Conservation (phyloP, 2,113 vertebrate genomes). For the Hucho hucho region DNA sequence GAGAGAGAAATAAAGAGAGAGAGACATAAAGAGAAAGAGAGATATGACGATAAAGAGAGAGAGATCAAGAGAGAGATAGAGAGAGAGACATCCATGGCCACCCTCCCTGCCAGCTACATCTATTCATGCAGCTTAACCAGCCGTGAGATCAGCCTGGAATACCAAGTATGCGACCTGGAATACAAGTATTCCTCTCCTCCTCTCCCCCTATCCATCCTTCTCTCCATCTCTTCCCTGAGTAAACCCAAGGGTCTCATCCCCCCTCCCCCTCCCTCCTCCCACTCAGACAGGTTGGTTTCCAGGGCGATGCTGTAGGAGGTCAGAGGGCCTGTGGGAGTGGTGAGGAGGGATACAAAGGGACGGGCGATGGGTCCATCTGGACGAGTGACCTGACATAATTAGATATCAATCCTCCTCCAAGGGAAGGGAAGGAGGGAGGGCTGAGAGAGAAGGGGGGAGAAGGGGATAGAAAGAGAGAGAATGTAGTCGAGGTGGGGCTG, state of each 20-base stretch:
- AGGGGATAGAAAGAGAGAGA: constrained; percentile 51
- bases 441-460: constrained; percentile 67
- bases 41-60: not conserved
- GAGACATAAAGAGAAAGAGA: not conserved
- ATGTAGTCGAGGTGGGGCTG: constrained; percentile 16
- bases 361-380: constrained; percentile 94
- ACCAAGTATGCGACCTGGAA: constrained; percentile 72
- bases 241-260: constrained; percentile 49
- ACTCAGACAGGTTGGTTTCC: constrained; percentile 89
- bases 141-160: constrained; percentile 91
- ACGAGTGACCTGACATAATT: constrained; percentile 99
- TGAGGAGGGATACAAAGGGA: constrained; percentile 90
- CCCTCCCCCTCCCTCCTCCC: constrained; percentile 70
- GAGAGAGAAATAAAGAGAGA: constrained; percentile 21
- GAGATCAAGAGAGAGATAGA: not conserved
- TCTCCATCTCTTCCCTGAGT: constrained; percentile 23
- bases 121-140: constrained; percentile 98
- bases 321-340: constrained; percentile 92
- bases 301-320: constrained; percentile 91
- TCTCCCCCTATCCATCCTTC: constrained; percentile 48
- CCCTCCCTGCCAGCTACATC: constrained; percentile 57
- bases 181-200: constrained; percentile 75
- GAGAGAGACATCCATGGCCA: not conserved
- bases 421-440: constrained; percentile 35
- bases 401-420: constrained; percentile 93